Percentiles rank a stretch among this genome's conserved stretches.
phyloP scores from a whole-genome alignment of 2,113 vertebrate species.

The Paedocypris sp. region DNA sequence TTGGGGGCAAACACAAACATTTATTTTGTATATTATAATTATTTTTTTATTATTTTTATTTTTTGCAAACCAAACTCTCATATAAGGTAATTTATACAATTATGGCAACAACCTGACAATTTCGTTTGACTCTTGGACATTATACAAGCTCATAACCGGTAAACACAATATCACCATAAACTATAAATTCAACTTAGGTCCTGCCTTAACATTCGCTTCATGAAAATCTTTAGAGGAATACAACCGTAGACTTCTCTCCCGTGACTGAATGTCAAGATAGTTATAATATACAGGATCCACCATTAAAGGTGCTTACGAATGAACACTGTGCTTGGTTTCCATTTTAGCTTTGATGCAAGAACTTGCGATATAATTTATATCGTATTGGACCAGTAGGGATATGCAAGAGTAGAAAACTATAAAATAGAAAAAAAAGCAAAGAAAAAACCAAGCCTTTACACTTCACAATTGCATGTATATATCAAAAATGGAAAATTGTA shows the following conservation, averaged over 20 bases:
- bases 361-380: too few relatives aligned
- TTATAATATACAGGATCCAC: conserved; percentile 12
- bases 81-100: conserved; percentile 31
- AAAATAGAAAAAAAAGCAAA: too few relatives aligned
- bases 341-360: too few relatives aligned
- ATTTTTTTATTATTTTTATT: conserved; percentile 44
- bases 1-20: conserved; percentile 34
- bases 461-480: too few relatives aligned
- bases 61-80: conserved; percentile 27
- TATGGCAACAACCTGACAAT: conserved; percentile 37
- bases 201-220: conserved; percentile 43
- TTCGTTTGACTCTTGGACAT: conserved; percentile 42
- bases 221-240: not conserved
- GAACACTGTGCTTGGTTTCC: conserved; percentile 29
- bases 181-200: conserved; percentile 53
- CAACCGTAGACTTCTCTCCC: not conserved
- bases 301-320: conserved; percentile 5
- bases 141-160: conserved; percentile 49
- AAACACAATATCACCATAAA: conserved; percentile 41
- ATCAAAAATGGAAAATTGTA: too few relatives aligned
- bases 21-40: conserved; percentile 48
- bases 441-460: too few relatives aligned
- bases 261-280: conserved; percentile 8
- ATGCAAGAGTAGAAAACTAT: too few relatives aligned
- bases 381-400: too few relatives aligned